Evolutionary conservation across 2,888 invertebrate genomes (phyloP).

Genomic region (Lucinisca nassula): DNA sequence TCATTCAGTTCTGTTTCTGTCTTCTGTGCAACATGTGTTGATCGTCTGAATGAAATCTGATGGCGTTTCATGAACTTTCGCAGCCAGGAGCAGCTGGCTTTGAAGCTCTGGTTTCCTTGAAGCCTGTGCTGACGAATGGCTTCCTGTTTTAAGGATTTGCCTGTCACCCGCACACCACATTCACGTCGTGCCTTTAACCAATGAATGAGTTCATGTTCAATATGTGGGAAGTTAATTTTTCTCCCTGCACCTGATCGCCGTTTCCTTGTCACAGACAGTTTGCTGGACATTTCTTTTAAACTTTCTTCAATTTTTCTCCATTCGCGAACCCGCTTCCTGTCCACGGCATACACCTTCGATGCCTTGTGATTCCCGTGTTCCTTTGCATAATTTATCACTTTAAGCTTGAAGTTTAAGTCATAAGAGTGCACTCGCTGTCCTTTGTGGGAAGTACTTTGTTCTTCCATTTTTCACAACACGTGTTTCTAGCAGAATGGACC

Average conservation of each 20-base stretch:
- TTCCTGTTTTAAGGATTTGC: not conserved
- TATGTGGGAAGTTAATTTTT: not conserved
- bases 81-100: slow-evolving; percentile 3
- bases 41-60: not conserved
- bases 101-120: slow-evolving; percentile 2
- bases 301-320: not conserved
- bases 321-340: not conserved
- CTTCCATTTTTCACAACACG: not conserved
- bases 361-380: not conserved
- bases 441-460: not conserved
- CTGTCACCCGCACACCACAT: slow-evolving; percentile 9
- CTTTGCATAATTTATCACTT: not conserved
- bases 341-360: not conserved
- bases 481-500: not conserved
- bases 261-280: not conserved
- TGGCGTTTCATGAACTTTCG: not conserved
- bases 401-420: not conserved
- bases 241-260: not conserved
- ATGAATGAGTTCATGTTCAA: not conserved
- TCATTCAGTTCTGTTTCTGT: not conserved
- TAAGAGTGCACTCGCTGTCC: not conserved
- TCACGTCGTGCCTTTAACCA: not conserved
- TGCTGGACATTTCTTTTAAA: not conserved
- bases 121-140: not conserved
- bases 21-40: slow-evolving; percentile 9